phyloP scores from a whole-genome alignment of 2,888 invertebrate genomes.

The Smittia aterrima region DNA sequence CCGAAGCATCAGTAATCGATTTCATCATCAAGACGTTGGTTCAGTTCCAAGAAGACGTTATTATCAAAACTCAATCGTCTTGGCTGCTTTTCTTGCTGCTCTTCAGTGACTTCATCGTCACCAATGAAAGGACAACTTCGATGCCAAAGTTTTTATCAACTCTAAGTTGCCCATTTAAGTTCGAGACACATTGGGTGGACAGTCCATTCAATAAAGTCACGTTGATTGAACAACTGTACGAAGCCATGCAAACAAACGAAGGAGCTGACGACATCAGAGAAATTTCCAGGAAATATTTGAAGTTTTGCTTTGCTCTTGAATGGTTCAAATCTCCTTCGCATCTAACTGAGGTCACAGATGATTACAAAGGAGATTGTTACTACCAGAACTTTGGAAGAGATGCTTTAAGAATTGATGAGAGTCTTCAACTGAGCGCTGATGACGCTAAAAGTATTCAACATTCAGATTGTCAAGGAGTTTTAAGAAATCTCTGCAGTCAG shows the following conservation, averaged over 20 bases:
- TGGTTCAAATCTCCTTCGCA: neutral
- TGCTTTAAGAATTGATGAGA: neutral
- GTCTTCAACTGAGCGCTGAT: neutral
- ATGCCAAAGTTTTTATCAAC: neutral
- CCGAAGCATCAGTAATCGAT: neutral
- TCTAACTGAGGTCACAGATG: neutral
- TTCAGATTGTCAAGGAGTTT: neutral
- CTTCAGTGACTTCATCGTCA: conserved; percentile 32
- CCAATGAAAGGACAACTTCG: neutral
- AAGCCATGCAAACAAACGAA: neutral
- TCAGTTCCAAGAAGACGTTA: conserved; percentile 6
- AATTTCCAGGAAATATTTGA: neutral
- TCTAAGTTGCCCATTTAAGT: conserved; percentile 25
- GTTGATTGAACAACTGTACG: neutral
- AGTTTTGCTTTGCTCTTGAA: neutral
- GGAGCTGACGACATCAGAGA: neutral
- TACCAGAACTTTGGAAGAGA: neutral
- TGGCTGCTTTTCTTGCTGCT: neutral
- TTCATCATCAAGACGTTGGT: conserved; percentile 19
- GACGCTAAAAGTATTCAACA: neutral
- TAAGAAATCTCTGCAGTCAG: neutral
- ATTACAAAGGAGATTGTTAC: neutral
- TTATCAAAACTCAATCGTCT: neutral
- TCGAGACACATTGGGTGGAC: conserved; percentile 12
- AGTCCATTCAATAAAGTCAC: conserved; percentile 26